Base-by-base conservation (phyloP, 2,888 invertebrate species). In the Drosophila nr. medialis region DNA sequence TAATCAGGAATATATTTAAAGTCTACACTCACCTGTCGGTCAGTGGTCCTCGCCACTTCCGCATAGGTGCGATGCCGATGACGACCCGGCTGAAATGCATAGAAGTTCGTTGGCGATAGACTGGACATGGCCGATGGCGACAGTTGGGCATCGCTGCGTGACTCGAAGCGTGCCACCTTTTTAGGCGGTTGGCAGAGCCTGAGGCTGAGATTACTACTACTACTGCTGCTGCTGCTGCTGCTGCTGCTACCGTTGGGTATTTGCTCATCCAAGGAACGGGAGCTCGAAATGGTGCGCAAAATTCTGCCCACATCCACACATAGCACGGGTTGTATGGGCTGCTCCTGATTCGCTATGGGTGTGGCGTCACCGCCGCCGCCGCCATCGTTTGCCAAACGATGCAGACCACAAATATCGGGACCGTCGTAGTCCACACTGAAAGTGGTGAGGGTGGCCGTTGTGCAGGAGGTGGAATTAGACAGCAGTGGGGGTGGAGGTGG, bases 401-500 rank as follows among this genome's bases (percentile, higher is more conserved):
- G 83, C 27, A 76, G 71, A 8, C 80, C 80, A 48, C 83, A 75
- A 8, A 85, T 51, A 27, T 83, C 83, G 11, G 73, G 77, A 15
- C 71, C 64, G 2, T 72, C 84, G 45, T 86, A 86, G 40, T 86
- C 83, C 32, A 86, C 64, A 42, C 84, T 90, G 53, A 90, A 75
- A 1, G 89, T 89, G 6, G 85, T 86, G 56, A 84, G 89, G 1
- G 85, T 86, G 4, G 89, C 90, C 29, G 85, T 89, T 24, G 81
- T 74, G 50, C 85, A 85, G 27, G 78, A 85, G 0, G 85, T 89
- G 5, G 71, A 62, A 3, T 71, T 51, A 18, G 81, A 59, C 18
- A 73, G 71, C 56, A 76, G 42, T 6, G 60, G 32, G 18, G 56
- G 61, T 32, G 55, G 53, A 11, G 48, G 1, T 15, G 59, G 48